Base-by-base conservation (phyloP, 2,888 invertebrate species). In the Idaea straminata region DNA sequence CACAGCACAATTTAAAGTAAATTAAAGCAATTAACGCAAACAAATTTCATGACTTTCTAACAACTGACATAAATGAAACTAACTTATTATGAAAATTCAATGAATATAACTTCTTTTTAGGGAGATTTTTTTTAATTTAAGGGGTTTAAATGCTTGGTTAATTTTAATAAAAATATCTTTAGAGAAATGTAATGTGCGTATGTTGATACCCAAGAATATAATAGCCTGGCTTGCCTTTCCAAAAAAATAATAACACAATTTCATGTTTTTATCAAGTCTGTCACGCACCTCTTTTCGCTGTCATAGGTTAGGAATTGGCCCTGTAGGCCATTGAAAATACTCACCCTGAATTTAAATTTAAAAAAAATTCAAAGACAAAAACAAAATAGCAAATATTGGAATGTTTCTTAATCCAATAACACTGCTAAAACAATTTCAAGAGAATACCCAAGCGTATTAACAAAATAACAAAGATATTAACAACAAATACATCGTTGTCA, bases 401-500 rank as follows among this genome's bases (percentile, higher is more conserved):
- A 47, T 47, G 47, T 47, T 47, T 36, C 6, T 47, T 47, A 47
- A 47, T 47, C 10, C 47, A 10, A 47, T 47, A 47, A 47, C 47
- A 13, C 47, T 10, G 47, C 47, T 47, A 47, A 7, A 47, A 47
- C 47, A 7, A 47, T 47, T 47, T 13, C 10, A 10, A 36, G 10
- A 47, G 47, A 47, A 47, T 47, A 47, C 47, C 47, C 47, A 47
- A 47, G 7, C 47, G 47, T 47, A 47, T 47, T 36, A 47, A 10
- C 47, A 47, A 47, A 47, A 13, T 13, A 47, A 47, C 47, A 47
- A 47, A 13, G 13, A 47, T 47, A 47, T 47, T 47, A 47, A 69
- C 59, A 66, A 65, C 66, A 59, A 66, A 60, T 61, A 61, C 64
- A 69, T 68, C 72, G 68, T 66, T 64, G 68, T 63, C 62, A 68